These are phyloP conservation scores for Drosophila birchii DNA, from an alignment of 2,888 invertebrate genomes.

Conservation along the genomic window DNA sequence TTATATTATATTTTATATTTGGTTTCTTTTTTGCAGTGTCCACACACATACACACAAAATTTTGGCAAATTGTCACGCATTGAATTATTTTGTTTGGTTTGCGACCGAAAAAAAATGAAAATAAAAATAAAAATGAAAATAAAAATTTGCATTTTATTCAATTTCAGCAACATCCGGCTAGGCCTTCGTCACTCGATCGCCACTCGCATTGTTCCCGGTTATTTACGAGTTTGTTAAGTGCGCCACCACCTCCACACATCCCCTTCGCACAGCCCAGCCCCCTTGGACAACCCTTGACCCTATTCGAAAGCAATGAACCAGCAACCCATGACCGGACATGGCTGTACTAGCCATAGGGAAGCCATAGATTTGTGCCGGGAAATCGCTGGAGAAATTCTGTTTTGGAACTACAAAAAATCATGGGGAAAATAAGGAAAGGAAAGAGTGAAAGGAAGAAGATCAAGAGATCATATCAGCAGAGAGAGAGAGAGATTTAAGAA, in stretches of 20 bases:
- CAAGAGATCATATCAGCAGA: no score
- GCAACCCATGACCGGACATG: constrained; percentile 40
- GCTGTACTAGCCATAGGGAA: constrained; percentile 33
- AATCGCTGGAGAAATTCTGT: background rate
- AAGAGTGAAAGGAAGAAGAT: no score
- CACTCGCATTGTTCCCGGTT: constrained; percentile 75
- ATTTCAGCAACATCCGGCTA: constrained; percentile 65
- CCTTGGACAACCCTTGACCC: constrained; percentile 20
- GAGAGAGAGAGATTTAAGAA: no score
- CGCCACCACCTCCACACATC: constrained; percentile 41
- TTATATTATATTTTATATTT: no score
- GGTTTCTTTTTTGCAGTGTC: constrained; percentile 15
- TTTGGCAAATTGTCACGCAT: constrained; percentile 77
- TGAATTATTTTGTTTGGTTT: constrained; percentile 76
- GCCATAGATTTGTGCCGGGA: background rate
- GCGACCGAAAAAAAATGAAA: constrained; percentile 33
- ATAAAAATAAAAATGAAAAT: constrained; percentile 56
- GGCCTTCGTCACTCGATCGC: constrained; percentile 41
- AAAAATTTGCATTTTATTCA: constrained; percentile 83
- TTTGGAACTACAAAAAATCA: background rate
- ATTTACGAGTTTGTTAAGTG: constrained; percentile 81
- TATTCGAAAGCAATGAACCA: constrained; percentile 31
- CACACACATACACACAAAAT: constrained; percentile 13
- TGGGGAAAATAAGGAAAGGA: background rate
- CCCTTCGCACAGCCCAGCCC: background rate